Evolutionary conservation across 2,797 vertebrate genomes (phyloP).

Genomic region (Gadopsis bispinosus): DNA sequence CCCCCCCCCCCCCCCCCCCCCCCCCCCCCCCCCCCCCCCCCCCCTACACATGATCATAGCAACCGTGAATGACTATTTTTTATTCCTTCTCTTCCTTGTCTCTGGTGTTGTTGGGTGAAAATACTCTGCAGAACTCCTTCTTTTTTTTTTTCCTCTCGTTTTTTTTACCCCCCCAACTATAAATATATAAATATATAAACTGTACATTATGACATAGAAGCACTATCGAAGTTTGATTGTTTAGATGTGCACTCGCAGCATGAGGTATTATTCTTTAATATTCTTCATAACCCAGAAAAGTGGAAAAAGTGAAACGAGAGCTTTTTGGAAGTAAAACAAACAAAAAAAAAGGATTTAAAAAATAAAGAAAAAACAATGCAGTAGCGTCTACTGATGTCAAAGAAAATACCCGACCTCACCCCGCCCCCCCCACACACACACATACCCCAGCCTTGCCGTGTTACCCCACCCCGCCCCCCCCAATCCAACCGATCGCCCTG

Average conservation of each 20-base stretch:
- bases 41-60: slow-evolving; percentile 64
- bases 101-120: slow-evolving; percentile 80
- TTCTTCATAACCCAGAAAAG: slow-evolving; percentile 76
- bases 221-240: slow-evolving; percentile 86
- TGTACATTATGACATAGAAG: slow-evolving; percentile 85
- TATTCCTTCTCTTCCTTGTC: slow-evolving; percentile 67
- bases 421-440: background rate
- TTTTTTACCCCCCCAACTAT: slow-evolving; percentile 56
- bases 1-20: no score
- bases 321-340: slow-evolving; percentile 65
- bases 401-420: slow-evolving; percentile 62
- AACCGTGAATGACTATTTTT: slow-evolving; percentile 66
- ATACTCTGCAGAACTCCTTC: slow-evolving; percentile 59
- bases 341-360: slow-evolving; percentile 18
- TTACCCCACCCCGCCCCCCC: slow-evolving; percentile 22
- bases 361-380: slow-evolving; percentile 66
- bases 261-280: slow-evolving; percentile 84
- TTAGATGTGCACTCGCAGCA: slow-evolving; percentile 87
- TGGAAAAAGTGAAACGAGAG: slow-evolving; percentile 49
- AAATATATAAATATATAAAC: slow-evolving; percentile 84
- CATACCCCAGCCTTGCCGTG: slow-evolving; percentile 34
- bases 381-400: slow-evolving; percentile 81
- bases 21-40: no score
- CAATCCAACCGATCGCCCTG: slow-evolving; percentile 25
- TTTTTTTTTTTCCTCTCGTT: slow-evolving; percentile 6